These are phyloP conservation scores for Cyclina sinensis DNA, from an alignment of 1,140 invertebrate genomes.

Conservation along the genomic window DNA sequence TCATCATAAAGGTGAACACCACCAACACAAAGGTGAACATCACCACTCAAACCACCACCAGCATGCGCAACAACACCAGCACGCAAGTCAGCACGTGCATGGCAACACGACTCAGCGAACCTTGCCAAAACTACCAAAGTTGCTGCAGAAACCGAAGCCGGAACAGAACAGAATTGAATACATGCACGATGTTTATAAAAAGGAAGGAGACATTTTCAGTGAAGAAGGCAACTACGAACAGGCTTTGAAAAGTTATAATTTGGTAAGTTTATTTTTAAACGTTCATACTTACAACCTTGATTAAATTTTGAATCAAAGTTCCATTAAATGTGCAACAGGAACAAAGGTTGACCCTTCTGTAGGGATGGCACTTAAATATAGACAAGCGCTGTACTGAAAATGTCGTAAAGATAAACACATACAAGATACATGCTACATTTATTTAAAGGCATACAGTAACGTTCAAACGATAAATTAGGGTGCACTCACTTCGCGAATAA, in stretches of 20 bases:
- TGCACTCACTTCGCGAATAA: no score
- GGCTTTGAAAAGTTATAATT: slow-evolving; percentile 59
- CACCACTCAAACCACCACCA: slow-evolving; percentile 6
- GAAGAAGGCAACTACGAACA: slow-evolving; percentile 61
- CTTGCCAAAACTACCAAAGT: slow-evolving; percentile 51
- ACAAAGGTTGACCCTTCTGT: no score
- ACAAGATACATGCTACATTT: no score
- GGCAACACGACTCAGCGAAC: slow-evolving; percentile 30
- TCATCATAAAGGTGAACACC: slow-evolving; percentile 1
- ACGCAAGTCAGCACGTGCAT: neutral
- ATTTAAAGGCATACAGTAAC: no score
- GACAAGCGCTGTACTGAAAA: no score
- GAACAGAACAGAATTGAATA: slow-evolving; percentile 61
- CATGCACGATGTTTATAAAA: slow-evolving; percentile 55
- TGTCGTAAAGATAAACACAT: no score
- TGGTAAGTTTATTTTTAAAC: slow-evolving; percentile 30
- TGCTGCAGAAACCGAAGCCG: slow-evolving; percentile 42
- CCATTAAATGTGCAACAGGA: no score
- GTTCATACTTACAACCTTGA: no score
- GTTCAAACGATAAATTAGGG: no score
- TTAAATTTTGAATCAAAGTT: no score
- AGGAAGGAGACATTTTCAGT: slow-evolving; percentile 47
- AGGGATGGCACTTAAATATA: no score
- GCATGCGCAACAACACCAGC: neutral
- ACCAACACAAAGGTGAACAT: slow-evolving; percentile 18